phyloP scores from a whole-genome alignment of 2,888 invertebrate genomes.

The Noctuana brunneofusca region DNA sequence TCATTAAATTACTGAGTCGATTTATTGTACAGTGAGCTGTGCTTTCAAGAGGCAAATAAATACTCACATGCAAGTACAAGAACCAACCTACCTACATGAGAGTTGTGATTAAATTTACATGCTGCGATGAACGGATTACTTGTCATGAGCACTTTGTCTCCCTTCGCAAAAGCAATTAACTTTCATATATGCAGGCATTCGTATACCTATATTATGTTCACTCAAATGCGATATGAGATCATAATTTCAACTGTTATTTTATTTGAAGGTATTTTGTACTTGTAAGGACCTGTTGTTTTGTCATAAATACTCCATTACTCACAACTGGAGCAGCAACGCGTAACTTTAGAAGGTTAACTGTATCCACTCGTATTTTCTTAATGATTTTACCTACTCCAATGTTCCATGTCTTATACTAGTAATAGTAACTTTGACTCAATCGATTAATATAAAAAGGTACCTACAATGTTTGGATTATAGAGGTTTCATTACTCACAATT shows the following conservation, averaged over 20 bases:
- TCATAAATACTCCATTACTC: no score
- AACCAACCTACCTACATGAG: constrained; percentile 53
- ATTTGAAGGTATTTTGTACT: neutral
- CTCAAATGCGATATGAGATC: neutral
- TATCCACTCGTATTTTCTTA: no score
- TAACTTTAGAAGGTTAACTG: no score
- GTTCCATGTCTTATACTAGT: no score
- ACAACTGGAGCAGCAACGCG: no score
- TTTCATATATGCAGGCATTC: constrained; percentile 2
- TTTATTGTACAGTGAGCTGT: neutral
- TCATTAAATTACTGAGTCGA: no score
- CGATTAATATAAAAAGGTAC: no score
- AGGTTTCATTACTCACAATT: no score
- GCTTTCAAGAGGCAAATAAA: constrained; percentile 39
- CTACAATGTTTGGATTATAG: no score
- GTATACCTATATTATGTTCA: neutral
- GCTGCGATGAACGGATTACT: constrained; percentile 74
- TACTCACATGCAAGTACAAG: constrained; percentile 50
- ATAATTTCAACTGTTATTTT: neutral
- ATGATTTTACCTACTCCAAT: no score
- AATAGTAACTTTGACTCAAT: no score
- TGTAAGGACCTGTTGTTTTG: no score
- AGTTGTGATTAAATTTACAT: constrained; percentile 80
- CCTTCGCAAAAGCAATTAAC: constrained; percentile 8
- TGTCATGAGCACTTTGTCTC: constrained; percentile 31